These are phyloP conservation scores for Acleris sparsana DNA, from an alignment of 2,888 invertebrate genomes.

Conservation along the genomic window DNA sequence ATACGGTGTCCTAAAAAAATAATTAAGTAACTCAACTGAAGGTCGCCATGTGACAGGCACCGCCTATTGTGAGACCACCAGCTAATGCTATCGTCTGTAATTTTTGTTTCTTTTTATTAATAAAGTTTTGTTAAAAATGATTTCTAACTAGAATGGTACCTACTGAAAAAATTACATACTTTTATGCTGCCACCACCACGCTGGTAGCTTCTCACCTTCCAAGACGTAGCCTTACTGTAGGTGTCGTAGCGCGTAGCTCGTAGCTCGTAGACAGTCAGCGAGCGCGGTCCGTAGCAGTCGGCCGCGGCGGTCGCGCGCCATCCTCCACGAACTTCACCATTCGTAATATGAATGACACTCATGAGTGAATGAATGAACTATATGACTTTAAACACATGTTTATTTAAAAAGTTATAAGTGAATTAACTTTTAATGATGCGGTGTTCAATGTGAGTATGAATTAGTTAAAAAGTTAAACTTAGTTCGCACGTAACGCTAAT, in stretches of 20 bases:
- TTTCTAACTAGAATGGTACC: too few relatives aligned
- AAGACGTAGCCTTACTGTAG: conserved; percentile 46
- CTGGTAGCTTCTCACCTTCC: conserved; percentile 28
- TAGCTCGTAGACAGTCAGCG: conserved; percentile 61
- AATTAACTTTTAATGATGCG: conserved; percentile 28
- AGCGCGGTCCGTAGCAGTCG: conserved; percentile 68
- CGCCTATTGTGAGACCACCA: too few relatives aligned
- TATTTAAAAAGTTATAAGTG: conserved; percentile 22
- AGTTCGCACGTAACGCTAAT: conserved; percentile 27
- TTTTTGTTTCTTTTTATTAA: too few relatives aligned
- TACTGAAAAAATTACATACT: not conserved
- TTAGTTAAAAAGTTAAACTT: conserved; percentile 31
- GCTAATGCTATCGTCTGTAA: too few relatives aligned
- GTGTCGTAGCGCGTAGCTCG: conserved; percentile 56
- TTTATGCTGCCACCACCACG: not conserved
- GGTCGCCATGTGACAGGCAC: too few relatives aligned
- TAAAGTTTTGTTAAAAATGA: too few relatives aligned
- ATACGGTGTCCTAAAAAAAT: too few relatives aligned
- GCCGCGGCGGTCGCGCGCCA: conserved; percentile 60
- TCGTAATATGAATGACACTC: conserved; percentile 24
- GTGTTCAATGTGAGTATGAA: conserved; percentile 34
- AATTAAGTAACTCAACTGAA: too few relatives aligned
- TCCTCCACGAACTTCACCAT: conserved; percentile 43
- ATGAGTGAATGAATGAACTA: conserved; percentile 25
- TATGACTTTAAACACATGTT: conserved; percentile 21